Evolutionary conservation across 2,113 vertebrate genomes (phyloP), one percentile per base, ranked within the genome.

Genomic region (Geococcyx californianus): DNA sequence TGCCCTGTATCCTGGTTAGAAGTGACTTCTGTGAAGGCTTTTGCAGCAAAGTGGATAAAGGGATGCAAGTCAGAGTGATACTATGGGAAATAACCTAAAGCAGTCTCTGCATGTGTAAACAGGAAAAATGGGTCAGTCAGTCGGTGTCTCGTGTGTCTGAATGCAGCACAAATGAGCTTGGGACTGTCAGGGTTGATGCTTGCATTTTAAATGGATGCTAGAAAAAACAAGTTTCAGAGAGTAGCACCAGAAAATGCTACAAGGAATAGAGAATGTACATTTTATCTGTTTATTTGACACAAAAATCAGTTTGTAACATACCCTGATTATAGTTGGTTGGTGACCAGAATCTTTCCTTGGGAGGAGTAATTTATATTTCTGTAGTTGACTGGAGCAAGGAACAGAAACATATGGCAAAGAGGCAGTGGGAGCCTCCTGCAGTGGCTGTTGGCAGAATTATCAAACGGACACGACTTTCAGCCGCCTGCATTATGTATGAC

Each of bases 41-140:
- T 83, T 80, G 59, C 58, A 66, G 49, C 51, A 18, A 59, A 64
- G 38, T 64, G 58, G 28, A n/a, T 68, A 56, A 79, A 68, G 54
- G 45, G n/a, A 28, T 62, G 58, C 28, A 58, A 90, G 28, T 73
- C 74, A 45, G 42, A 1, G 1, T 62, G 67, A 69, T 70, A n/a
- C 31, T 74, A 13, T 24, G 40, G 79, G 28, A 76, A 58, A 66
- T 83, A 86, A 86, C 67, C 8, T 18, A 21, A 69, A 36, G 40
- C 55, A 59, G 31, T 36, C 54, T 82, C 38, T 89, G 84, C 26
- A 11, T 75, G 36, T 81, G 47, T 81, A 42, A 84, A 42, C 47
- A 63, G 40, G 28, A 81, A 87, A 77, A 93, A 78, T 51, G 36
- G 69, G 75, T 90, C 64, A 70, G 51, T 78, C 66, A 33, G 18